phyloP scores from a whole-genome alignment of 2,888 invertebrate genomes.

The Drosophila kokeensis region DNA sequence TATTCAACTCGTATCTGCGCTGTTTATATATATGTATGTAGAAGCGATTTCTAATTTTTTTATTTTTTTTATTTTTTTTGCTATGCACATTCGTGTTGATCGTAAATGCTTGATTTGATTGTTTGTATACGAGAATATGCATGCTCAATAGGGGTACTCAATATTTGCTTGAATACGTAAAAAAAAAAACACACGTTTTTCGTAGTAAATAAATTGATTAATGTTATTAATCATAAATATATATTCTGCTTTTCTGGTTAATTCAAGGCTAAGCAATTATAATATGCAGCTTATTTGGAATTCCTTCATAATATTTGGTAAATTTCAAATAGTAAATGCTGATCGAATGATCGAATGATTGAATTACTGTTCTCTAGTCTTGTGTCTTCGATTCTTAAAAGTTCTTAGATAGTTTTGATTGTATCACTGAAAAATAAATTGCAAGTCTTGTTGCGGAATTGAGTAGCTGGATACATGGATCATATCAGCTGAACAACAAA shows the following conservation, averaged over 20 bases:
- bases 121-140: slow-evolving; percentile 68
- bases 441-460: not conserved
- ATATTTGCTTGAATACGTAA: not conserved
- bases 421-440: not conserved
- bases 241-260: not conserved
- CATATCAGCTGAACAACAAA: not conserved
- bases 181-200: not conserved
- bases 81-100: slow-evolving; percentile 69
- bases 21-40: slow-evolving; percentile 15
- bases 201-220: not conserved
- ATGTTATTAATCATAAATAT: not conserved
- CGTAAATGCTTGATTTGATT: slow-evolving; percentile 76
- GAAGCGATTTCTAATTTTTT: slow-evolving; percentile 20
- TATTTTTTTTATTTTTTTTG: slow-evolving; percentile 12
- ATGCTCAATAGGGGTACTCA: slow-evolving; percentile 48
- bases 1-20: slow-evolving; percentile 20
- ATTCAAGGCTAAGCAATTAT: not conserved
- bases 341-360: not conserved
- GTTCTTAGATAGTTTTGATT: not conserved
- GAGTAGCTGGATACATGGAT: not conserved
- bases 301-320: not conserved
- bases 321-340: not conserved
- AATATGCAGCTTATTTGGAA: not conserved
- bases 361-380: not conserved
- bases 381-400: not conserved